A percentile compares a stretch with the other conserved stretches of the same genome.
phyloP scores from a whole-genome alignment of 1,140 invertebrate genomes.

The Ptiloglossa arizonensis region DNA sequence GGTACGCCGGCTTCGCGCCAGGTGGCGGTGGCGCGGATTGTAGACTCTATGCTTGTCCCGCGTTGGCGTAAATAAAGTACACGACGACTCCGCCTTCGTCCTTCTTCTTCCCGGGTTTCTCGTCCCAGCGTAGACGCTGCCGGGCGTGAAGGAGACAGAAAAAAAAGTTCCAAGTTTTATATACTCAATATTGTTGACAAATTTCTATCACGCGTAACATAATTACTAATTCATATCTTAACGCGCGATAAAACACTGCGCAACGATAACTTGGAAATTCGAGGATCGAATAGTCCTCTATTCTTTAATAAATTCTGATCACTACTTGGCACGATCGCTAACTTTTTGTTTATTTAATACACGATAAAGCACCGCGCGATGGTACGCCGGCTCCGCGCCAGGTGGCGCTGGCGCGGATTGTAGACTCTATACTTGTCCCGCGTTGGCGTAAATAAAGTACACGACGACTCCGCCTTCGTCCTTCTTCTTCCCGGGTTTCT shows the following conservation, averaged over 20 bases:
- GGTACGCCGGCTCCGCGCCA: slow-evolving; percentile 24
- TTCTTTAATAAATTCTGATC: too few relatives aligned
- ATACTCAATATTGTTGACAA: too few relatives aligned
- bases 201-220: too few relatives aligned
- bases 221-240: too few relatives aligned
- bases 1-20: slow-evolving; percentile 25
- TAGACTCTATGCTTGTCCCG: slow-evolving; percentile 51
- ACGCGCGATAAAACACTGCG: too few relatives aligned
- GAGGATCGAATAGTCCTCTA: too few relatives aligned
- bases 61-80: slow-evolving; percentile 58
- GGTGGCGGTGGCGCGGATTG: slow-evolving; percentile 50
- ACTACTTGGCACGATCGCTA: too few relatives aligned
- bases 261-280: too few relatives aligned
- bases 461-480: slow-evolving; percentile 27
- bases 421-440: slow-evolving; percentile 50
- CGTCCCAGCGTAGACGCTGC: slow-evolving; percentile 9
- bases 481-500: slow-evolving; percentile 1
- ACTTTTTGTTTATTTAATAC: too few relatives aligned
- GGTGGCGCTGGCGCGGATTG: slow-evolving; percentile 50
- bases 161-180: slow-evolving; percentile 1
- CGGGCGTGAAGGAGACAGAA: neutral
- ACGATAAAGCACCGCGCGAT: too few relatives aligned
- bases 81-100: slow-evolving; percentile 27
- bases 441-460: slow-evolving; percentile 58
- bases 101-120: slow-evolving; percentile 1